Conservation (phyloP, 2,113 vertebrate species). For the Coryphaenoides rupestris region DNA sequence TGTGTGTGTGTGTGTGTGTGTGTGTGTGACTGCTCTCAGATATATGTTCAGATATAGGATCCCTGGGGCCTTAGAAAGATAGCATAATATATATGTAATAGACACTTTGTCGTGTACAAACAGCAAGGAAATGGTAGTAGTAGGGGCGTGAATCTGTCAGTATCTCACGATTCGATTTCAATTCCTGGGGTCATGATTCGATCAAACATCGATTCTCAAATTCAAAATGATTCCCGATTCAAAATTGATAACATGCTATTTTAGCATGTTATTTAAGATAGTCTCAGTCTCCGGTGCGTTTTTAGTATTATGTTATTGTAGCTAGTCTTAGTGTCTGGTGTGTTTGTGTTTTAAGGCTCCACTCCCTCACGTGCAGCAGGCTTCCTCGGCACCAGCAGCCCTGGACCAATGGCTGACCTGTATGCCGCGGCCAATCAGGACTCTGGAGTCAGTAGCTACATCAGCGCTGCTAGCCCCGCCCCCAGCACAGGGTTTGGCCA, state of each 20-base stretch:
- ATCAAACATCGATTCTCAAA: too few relatives aligned
- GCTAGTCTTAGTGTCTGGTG: constrained; percentile 6
- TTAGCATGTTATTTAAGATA: background rate
- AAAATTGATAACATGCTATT: too few relatives aligned
- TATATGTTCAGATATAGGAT: too few relatives aligned
- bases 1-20: constrained; percentile 32
- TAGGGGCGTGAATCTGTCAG: too few relatives aligned
- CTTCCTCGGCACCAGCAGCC: constrained; percentile 96
- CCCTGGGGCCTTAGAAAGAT: too few relatives aligned
- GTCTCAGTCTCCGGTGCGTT: constrained; percentile 13
- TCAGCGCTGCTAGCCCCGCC: constrained; percentile 75
- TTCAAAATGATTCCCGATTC: too few relatives aligned
- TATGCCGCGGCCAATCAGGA: constrained; percentile 78
- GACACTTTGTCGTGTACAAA: too few relatives aligned
- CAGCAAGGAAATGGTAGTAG: too few relatives aligned
- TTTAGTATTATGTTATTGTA: constrained; percentile 2
- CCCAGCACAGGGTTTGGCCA: constrained; percentile 83
- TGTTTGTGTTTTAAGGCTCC: constrained; percentile 76
- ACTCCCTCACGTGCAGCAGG: constrained; percentile 93
- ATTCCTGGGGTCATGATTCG: too few relatives aligned
- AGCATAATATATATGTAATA: too few relatives aligned
- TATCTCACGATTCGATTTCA: too few relatives aligned
- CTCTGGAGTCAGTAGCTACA: constrained; percentile 75
- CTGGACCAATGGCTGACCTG: constrained; percentile 85
- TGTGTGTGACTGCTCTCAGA: constrained; percentile 18